A percentile compares a stretch with the other conserved stretches of the same genome.
Conservation (phyloP, 2,888 invertebrate genomes). For the Alloscopus bannaensis region DNA sequence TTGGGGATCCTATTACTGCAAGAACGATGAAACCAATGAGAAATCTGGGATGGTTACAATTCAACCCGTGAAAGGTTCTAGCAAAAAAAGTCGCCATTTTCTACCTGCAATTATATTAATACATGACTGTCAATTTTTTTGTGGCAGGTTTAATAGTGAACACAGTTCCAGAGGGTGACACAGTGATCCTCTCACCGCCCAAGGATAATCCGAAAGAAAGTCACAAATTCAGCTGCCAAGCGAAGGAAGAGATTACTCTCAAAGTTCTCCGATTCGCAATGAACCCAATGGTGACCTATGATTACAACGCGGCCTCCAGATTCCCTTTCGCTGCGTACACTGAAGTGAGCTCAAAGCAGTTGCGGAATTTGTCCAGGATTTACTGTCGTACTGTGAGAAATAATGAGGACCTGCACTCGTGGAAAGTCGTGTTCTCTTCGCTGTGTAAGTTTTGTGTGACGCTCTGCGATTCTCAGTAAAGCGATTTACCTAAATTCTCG, state of each 20-base stretch:
- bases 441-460: slow-evolving; percentile 35
- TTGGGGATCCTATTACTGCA: slow-evolving; percentile 55
- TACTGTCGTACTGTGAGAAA: slow-evolving; percentile 48
- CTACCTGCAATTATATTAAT: background rate
- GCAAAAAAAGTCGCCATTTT: slow-evolving; percentile 1
- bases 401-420: slow-evolving; percentile 55
- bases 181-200: slow-evolving; percentile 32
- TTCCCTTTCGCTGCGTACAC: slow-evolving; percentile 55
- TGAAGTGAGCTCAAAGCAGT: slow-evolving; percentile 31
- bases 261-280: slow-evolving; percentile 50
- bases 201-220: slow-evolving; percentile 14
- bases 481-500: background rate
- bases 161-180: slow-evolving; percentile 39
- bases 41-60: slow-evolving; percentile 55
- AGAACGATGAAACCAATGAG: slow-evolving; percentile 44
- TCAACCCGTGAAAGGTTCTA: slow-evolving; percentile 43
- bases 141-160: slow-evolving; percentile 52
- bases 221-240: slow-evolving; percentile 60
- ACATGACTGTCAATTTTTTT: too few relatives aligned
- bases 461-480: too few relatives aligned
- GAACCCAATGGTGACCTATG: slow-evolving; percentile 45
- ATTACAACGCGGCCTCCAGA: slow-evolving; percentile 42
- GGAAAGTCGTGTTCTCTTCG: slow-evolving; percentile 56
- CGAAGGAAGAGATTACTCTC: slow-evolving; percentile 64
- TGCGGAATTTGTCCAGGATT: slow-evolving; percentile 55